Base-by-base conservation (phyloP, 2,113 vertebrate species). In the Zapornia atra region DNA sequence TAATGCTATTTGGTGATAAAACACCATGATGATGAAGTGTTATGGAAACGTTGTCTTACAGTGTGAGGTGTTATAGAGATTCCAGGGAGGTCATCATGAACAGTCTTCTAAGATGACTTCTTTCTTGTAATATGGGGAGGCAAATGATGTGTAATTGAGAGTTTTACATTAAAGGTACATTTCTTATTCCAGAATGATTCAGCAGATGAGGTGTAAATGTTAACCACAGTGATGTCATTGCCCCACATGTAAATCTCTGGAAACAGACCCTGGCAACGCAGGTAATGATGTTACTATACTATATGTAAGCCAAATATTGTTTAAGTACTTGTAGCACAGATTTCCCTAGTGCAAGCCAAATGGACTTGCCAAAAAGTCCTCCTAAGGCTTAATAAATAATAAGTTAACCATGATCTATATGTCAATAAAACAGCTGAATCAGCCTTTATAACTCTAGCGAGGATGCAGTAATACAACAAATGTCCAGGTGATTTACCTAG, bases 131-230 rank as follows among this genome's bases (percentile, higher is more conserved):
- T 4, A 17, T 4, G 15, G 48, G 15, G 50, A 88, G 53, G 36
- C 6, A 82, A 57, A 86, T 16, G 40, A 84, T 64, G 57, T 91
- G 61, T 17, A 83, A 44, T 57, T 70, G 71, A 70, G 71, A 78
- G 68, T 61, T 88, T 86, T 22, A 70, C 40, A 65, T 46, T 64
- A 59, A 73, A 88, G 16, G 20, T 71, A 46, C 34, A 5, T 75
- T 92, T 92, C 33, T 86, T 60, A 42, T 53, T 82, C 69, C 72
- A 92, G 61, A 92, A 75, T 89, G 90, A 91, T 92, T 86, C 90
- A 91, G 95, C 80, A 94, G 80, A 96, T 91, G 96, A 97, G 57
- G 92, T 79, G 83, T 34, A 93, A 95, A 90, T 50, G 72, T 65
- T 64, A 70, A 33, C n/a, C 33, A 26, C 50, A 91, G 28, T 84